These are phyloP conservation scores for Tokudaia tokunoshimensis DNA, from an alignment of 2,797 vertebrate genomes.

Conservation along the genomic window DNA sequence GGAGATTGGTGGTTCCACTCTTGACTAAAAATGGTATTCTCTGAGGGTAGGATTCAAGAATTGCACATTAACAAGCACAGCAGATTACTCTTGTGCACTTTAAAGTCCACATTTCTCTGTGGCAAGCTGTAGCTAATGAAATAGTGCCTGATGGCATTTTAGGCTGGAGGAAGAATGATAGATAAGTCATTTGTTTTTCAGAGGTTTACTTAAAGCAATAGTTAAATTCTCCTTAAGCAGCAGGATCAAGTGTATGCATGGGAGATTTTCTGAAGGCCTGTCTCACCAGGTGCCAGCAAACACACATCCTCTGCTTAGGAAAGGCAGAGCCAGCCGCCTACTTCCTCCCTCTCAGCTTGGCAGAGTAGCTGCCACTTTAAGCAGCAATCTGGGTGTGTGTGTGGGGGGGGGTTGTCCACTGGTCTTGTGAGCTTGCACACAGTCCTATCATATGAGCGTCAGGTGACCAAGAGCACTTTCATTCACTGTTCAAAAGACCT, in stretches of 20 bases:
- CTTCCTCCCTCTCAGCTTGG: neutral
- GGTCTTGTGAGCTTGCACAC: neutral
- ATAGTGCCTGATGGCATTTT: constrained; percentile 56
- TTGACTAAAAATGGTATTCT: constrained; percentile 42
- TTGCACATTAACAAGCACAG: constrained; percentile 60
- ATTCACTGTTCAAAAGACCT: neutral
- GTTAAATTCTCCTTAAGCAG: constrained; percentile 60
- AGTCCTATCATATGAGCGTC: neutral
- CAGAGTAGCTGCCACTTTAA: constrained; percentile 1
- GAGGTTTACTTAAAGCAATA: constrained; percentile 63
- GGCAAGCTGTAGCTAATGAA: constrained; percentile 65
- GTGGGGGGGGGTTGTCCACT: neutral
- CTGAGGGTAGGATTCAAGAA: constrained; percentile 47
- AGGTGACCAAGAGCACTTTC: neutral
- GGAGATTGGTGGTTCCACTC: neutral
- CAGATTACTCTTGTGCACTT: constrained; percentile 56
- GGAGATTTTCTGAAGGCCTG: neutral
- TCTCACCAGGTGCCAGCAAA: neutral
- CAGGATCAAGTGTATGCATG: constrained; percentile 9
- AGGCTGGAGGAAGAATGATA: constrained; percentile 58
- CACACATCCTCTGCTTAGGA: neutral
- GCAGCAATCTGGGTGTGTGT: neutral
- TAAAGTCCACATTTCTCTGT: constrained; percentile 57
- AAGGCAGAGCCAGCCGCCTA: neutral
- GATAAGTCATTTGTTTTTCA: constrained; percentile 55